Evolutionary conservation across 2,888 invertebrate species (phyloP), one percentile per base, ranked within the genome.

Genomic region (Agrochola lychnidis): DNA sequence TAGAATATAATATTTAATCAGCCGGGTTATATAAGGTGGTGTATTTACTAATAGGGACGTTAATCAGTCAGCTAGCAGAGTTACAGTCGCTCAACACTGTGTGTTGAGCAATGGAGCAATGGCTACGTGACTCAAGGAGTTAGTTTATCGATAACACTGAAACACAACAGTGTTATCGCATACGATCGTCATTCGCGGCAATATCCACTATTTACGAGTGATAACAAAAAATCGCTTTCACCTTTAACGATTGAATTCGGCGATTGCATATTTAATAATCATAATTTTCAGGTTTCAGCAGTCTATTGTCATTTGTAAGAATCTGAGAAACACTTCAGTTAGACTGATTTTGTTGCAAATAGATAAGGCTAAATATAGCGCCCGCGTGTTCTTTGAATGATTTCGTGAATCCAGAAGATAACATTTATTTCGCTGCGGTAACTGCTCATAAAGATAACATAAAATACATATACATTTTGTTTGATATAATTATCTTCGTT

Each of bases 121-220:
- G 95, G 94, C 88, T 96, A 96, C 96, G 96, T 96, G 96, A 96
- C 95, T 95, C 93, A 94, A 95, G 92, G 87, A 92, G 88, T 86
- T 77, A 78, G 85, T 90, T 90, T 94, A 93, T 94, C 94, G 94
- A 92, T 94, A 94, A 93, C 92, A 90, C 91, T 89, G 91, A 91
- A 94, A 94, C 92, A 94, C 90, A 94, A 94, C 93, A 93, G 83
- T 92, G 91, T 94, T 96, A 96, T 96, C 96, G 91, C 84, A 76
- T 81, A 88, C 90, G 92, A 94, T 94, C 94, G 93, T 91, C 92
- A 93, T 90, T 91, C 90, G 88, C 90, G 87, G 90, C 90, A 89
- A 89, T 92, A 91, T 92, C 87, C 89, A 89, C 89, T 92, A 92
- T 93, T 94, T 94, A 93, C 81, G 87, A 90, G 85, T 90, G 94